A percentile compares a stretch with the other conserved stretches of the same genome.
Evolutionary conservation across 2,888 invertebrate genomes (phyloP).

Genomic region (Melanostoma scalare): DNA sequence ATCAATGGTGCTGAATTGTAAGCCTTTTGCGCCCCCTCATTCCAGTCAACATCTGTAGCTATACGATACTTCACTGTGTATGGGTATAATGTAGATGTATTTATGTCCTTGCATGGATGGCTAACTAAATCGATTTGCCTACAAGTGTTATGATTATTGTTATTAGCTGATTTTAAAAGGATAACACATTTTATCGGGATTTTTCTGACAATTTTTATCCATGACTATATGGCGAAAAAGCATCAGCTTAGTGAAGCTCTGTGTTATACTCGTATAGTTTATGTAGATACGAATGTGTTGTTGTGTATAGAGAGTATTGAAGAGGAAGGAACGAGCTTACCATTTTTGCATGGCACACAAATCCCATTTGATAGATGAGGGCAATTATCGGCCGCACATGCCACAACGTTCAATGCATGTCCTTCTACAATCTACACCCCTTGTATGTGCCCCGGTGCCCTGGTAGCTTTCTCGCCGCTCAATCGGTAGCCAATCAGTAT

Average conservation of each 20-base stretch:
- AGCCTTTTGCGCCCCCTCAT: constrained; percentile 7
- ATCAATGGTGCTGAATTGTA: constrained; percentile 44
- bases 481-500: constrained; percentile 71
- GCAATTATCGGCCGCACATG: constrained; percentile 73
- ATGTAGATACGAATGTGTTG: not conserved
- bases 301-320: not conserved
- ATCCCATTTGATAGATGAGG: constrained; percentile 72
- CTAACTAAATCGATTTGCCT: constrained; percentile 65
- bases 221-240: constrained; percentile 10
- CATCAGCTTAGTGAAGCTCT: constrained; percentile 14
- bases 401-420: constrained; percentile 70
- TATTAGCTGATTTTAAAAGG: constrained; percentile 62
- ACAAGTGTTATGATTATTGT: constrained; percentile 70
- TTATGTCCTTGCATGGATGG: constrained; percentile 30
- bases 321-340: constrained; percentile 20
- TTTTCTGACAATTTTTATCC: constrained; percentile 48
- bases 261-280: not conserved
- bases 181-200: constrained; percentile 62
- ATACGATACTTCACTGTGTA: no score
- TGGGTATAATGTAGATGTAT: no score
- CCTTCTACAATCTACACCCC: constrained; percentile 39
- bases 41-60: no score
- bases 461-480: constrained; percentile 19
- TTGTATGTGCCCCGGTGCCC: not conserved
- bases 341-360: constrained; percentile 64